Base-by-base conservation (phyloP, 2,888 invertebrate species). In the Eumacrocentrus americanus region DNA sequence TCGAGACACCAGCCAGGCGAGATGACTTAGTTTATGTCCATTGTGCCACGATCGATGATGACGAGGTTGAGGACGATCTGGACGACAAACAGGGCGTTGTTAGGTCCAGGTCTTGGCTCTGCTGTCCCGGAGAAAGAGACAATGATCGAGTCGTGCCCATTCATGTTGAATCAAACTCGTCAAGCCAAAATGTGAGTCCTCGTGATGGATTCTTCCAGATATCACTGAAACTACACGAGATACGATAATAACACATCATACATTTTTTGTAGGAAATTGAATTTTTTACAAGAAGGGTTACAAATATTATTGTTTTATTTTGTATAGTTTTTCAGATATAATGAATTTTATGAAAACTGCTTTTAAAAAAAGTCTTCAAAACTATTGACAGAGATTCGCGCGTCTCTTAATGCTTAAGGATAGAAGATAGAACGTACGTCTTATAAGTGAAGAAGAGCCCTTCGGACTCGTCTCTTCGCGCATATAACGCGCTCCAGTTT, bases 81-180 rank as follows among this genome's bases (percentile, higher is more conserved):
- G 68, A 71, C 4, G 70, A 67, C 25, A 58, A 67, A 40, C 62
- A 60, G 29, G 67, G 63, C 34, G 64, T 65, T 37, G 65, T 67
- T 44, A 75, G 82, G 59, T 73, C 75, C 29, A 69, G 77, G 58
- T 83, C 83, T 34, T 84, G 83, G 84, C 70, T 83, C 16, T 83
- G 83, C 70, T 84, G 84, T 71, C 83, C 83, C 3, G 82, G 81
- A 3, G 72, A 72, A 59, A 65, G 64, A 29, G 59, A 65, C 38
- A 58, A 62, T 59, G 75, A 74, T 56, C 67, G 66, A 29, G 71
- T 70, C 48, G 67, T 75, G 40, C 68, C 72, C 3, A 71, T 73
- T 53, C 73, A 70, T 40, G 63, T 74, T 54, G 67, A 68, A 37
- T 61, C 52, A 60, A 61, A 67, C 64, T 60, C 38, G 25, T 7